Percentiles rank a stretch among this genome's conserved stretches.
Evolutionary conservation across 2,797 vertebrate species (phyloP).

Genomic region (Periophthalmus magnuspinnatus): DNA sequence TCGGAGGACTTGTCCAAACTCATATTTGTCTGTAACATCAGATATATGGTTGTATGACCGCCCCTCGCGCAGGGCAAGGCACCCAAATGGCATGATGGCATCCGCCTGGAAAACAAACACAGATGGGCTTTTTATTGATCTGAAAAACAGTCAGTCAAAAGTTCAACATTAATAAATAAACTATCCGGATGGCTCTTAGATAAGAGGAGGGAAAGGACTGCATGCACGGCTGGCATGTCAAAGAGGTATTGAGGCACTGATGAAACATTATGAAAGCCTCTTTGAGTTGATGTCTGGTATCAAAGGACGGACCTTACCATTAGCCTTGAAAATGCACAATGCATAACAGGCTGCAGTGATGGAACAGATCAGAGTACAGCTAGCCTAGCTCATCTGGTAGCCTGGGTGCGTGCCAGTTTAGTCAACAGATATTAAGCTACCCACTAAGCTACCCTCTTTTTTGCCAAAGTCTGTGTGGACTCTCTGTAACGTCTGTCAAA

Average conservation of each 20-base stretch:
- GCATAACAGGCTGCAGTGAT: slow-evolving; percentile 20
- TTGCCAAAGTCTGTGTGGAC: slow-evolving; percentile 59
- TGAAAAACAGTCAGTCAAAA: slow-evolving; percentile 18
- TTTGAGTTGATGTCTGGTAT: slow-evolving; percentile 25
- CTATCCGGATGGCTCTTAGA: slow-evolving; percentile 23
- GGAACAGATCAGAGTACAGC: slow-evolving; percentile 37
- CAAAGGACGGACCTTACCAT: slow-evolving; percentile 8
- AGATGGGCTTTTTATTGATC: slow-evolving; percentile 27
- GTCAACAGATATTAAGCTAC: slow-evolving; percentile 71
- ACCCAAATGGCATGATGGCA: slow-evolving; percentile 88
- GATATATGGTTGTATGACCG: slow-evolving; percentile 81
- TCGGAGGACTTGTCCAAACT: slow-evolving; percentile 85
- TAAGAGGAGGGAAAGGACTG: slow-evolving; percentile 42
- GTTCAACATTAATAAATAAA: slow-evolving; percentile 7
- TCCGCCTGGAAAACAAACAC: slow-evolving; percentile 69
- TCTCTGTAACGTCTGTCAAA: slow-evolving; percentile 62
- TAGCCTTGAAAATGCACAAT: slow-evolving; percentile 37
- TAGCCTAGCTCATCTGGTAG: slow-evolving; percentile 46
- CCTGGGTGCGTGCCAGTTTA: slow-evolving; percentile 58
- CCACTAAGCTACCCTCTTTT: slow-evolving; percentile 61
- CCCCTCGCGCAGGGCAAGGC: slow-evolving; percentile 86
- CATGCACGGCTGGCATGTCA: slow-evolving; percentile 25
- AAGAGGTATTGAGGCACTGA: slow-evolving; percentile 40
- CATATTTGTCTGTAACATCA: slow-evolving; percentile 87
- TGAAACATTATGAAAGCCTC: slow-evolving; percentile 50